Evolutionary conservation across 2,888 invertebrate species (phyloP).

Genomic region (Euzophera pinguis): DNA sequence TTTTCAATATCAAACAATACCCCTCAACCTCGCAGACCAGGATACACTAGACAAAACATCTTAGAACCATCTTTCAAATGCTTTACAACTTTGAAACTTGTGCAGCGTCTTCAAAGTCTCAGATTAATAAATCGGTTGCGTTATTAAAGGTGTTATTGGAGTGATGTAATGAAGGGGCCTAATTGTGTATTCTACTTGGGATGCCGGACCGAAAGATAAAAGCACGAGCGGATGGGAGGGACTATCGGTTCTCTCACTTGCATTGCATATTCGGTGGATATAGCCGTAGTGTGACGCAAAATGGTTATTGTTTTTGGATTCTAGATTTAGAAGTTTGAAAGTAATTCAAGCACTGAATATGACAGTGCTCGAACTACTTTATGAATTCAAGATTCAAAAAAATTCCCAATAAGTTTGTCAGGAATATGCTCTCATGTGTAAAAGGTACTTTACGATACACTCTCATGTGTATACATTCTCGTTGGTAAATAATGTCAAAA

Average conservation of each 20-base stretch:
- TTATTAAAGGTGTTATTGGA: slow-evolving; percentile 73
- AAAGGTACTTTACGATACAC: no score
- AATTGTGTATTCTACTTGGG: slow-evolving; percentile 74
- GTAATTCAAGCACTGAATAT: no score
- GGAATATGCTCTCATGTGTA: no score
- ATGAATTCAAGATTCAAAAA: no score
- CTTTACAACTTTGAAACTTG: slow-evolving; percentile 26
- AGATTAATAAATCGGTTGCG: slow-evolving; percentile 20
- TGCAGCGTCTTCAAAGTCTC: slow-evolving; percentile 20
- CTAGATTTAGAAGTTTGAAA: no score
- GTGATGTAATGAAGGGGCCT: slow-evolving; percentile 76
- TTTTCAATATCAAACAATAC: slow-evolving; percentile 66
- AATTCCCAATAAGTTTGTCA: no score
- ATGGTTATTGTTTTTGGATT: slow-evolving; percentile 16
- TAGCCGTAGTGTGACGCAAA: slow-evolving; percentile 24
- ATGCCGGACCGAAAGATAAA: slow-evolving; percentile 57
- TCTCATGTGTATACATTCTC: no score
- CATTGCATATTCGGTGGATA: slow-evolving; percentile 20
- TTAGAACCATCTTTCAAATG: slow-evolving; percentile 34
- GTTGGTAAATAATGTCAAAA: no score
- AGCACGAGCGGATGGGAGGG: slow-evolving; percentile 45
- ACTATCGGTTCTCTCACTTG: slow-evolving; percentile 39
- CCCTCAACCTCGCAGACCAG: slow-evolving; percentile 38
- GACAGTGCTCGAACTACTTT: no score
- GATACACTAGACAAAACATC: slow-evolving; percentile 38